Evolutionary conservation across 1,140 invertebrate genomes (phyloP), one percentile per base, ranked within the genome.

Genomic region (Bombus impatiens): DNA sequence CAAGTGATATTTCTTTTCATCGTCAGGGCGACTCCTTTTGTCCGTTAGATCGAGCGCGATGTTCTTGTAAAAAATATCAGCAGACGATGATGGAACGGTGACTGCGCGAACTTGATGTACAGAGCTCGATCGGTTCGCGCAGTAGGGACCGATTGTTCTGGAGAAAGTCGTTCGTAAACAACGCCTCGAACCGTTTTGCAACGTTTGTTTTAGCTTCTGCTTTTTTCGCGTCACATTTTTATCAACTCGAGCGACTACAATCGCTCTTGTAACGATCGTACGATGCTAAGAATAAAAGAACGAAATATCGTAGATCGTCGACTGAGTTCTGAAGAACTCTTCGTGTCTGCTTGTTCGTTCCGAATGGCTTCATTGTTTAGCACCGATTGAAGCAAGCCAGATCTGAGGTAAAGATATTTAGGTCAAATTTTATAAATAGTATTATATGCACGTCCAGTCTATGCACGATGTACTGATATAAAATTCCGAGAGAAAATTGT

Each of bases 21-120:
- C 28, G 35, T 62, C 53, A 8, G 2, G 22, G 10, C 57, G 57
- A 25, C 25, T 37, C 9, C 76, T n/a, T n/a, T 25, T 25, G 57
- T n/a, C 35, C 35, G 32, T 62, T 77, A 28, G 13, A 53, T 35
- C 74, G 74, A 32, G 28, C 37, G 25, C 8, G 37, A 40, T 40
- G 28, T 72, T 42, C 71, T 3, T 18, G 8, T 32, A 44, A 71
- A 42, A 74, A 44, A 44, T 44, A 74, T 44, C 28, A 9, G 6
- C 8, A 22, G 37, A 74, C 42, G 71, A 74, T 44, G 71, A 74
- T 74, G 71, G 42, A 74, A 44, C 71, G 71, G n/a, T 74, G 71
- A 74, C 40, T n/a, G n/a, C 28, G 28, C 42, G 71, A 44, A 44
- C n/a, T n/a, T 44, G 71, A 74, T 74, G 71, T 44, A 74, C 40